phyloP scores from a whole-genome alignment of 2,888 invertebrate species.

The Liopterus haemorrhoidalis region DNA sequence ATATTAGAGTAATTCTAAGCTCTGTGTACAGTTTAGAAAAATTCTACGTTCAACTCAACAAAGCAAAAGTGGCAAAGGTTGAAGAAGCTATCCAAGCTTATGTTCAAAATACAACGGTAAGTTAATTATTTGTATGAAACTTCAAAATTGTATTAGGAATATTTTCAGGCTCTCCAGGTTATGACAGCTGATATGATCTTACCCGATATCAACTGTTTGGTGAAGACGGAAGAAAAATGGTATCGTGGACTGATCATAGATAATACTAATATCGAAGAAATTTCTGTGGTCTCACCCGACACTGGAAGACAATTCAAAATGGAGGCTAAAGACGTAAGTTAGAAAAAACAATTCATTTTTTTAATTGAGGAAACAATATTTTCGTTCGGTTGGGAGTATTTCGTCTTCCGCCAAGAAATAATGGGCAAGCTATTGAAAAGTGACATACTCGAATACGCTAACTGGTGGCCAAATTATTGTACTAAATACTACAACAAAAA shows the following conservation, averaged over 20 bases:
- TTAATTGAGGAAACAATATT: too few species aligned
- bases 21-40: conserved; percentile 44
- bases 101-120: conserved; percentile 39
- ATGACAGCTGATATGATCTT: conserved; percentile 41
- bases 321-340: too few species aligned
- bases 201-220: conserved; percentile 47
- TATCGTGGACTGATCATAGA: conserved; percentile 47
- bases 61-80: conserved; percentile 36
- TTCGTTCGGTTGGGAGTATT: too few species aligned
- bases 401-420: too few species aligned
- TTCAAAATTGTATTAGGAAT: conserved; percentile 1
- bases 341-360: too few species aligned
- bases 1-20: conserved; percentile 44
- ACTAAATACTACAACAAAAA: too few species aligned
- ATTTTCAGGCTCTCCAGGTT: conserved; percentile 37
- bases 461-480: too few species aligned
- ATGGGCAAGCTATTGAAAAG: too few species aligned
- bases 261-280: conserved; percentile 41
- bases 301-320: too few species aligned
- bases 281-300: too few species aligned
- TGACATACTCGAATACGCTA: too few species aligned
- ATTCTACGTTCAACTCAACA: conserved; percentile 46
- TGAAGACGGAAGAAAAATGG: conserved; percentile 43
- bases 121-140: conserved; percentile 15
- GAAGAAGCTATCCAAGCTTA: conserved; percentile 35